These are phyloP conservation scores for Ciconia maguari DNA, from an alignment of 2,113 vertebrate genomes.

Conservation along the genomic window DNA sequence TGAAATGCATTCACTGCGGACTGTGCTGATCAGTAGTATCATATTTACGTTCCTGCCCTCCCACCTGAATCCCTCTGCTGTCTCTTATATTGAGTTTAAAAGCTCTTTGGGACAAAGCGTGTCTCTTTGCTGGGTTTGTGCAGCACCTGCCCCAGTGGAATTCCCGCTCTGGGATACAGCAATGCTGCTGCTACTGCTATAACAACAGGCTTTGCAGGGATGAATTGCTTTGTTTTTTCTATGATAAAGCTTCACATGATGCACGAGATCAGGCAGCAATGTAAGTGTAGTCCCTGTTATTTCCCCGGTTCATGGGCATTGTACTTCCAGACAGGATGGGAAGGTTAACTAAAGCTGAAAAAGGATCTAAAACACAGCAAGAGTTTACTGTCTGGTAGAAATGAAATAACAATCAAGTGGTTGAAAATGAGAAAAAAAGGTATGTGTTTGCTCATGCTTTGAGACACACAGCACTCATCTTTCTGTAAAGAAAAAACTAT, in stretches of 20 bases:
- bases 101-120: not conserved
- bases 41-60: not conserved
- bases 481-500: not conserved
- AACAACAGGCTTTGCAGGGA: not conserved
- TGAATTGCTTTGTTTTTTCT: not conserved
- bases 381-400: conserved; percentile 15
- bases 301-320: conserved; percentile 17
- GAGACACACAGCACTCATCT: not conserved
- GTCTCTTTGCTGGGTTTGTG: not conserved
- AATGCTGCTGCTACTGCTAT: not conserved
- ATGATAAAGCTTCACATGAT: not conserved
- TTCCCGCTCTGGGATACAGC: not conserved
- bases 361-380: conserved; percentile 9
- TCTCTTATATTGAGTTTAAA: not conserved
- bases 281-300: not conserved
- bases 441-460: not conserved
- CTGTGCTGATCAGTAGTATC: not conserved
- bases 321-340: conserved; percentile 39
- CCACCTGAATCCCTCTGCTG: not conserved
- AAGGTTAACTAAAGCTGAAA: conserved; percentile 44
- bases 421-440: not conserved
- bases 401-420: conserved; percentile 13
- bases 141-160: not conserved
- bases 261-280: conserved; percentile 22
- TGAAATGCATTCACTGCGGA: not conserved